phyloP scores from a whole-genome alignment of 2,888 invertebrate species.

The Leptinotarsa tumamoca region DNA sequence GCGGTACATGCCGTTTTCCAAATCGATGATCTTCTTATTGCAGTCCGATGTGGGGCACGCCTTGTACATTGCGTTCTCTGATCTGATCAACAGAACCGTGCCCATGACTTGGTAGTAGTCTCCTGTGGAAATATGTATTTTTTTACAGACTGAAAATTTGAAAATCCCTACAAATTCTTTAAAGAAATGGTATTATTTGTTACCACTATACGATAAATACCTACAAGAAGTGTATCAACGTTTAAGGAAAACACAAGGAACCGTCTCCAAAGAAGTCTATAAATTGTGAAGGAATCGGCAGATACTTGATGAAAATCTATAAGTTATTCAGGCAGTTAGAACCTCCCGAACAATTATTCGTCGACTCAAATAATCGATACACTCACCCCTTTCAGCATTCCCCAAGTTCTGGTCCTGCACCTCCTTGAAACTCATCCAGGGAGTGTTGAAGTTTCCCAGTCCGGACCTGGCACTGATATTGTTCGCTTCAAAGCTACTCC shows the following conservation, averaged over 20 bases:
- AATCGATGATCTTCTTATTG: constrained; percentile 94
- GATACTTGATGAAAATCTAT: too few species aligned
- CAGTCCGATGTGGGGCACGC: constrained; percentile 91
- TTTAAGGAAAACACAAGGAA: too few species aligned
- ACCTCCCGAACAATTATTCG: background rate
- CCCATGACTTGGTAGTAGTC: constrained; percentile 87
- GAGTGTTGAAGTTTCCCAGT: constrained; percentile 61
- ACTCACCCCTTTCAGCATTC: constrained; percentile 73
- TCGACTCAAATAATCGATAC: background rate
- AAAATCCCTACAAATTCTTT: too few species aligned
- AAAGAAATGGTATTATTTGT: too few species aligned
- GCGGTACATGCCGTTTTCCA: constrained; percentile 86
- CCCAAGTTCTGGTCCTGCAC: constrained; percentile 79
- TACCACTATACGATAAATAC: too few species aligned
- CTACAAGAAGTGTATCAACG: too few species aligned
- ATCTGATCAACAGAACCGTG: constrained; percentile 80
- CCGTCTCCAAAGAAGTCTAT: too few species aligned
- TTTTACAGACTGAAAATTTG: too few species aligned
- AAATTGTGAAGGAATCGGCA: too few species aligned
- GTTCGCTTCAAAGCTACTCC: constrained; percentile 72
- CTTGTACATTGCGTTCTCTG: constrained; percentile 89
- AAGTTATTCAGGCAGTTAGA: too few species aligned
- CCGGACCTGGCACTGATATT: constrained; percentile 72
- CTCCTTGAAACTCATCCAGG: constrained; percentile 84
- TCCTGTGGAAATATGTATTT: constrained; percentile 56